Evolutionary conservation across 1,140 invertebrate genomes (phyloP), one percentile per base, ranked within the genome.

Genomic region (Pectinophora gossypiella): DNA sequence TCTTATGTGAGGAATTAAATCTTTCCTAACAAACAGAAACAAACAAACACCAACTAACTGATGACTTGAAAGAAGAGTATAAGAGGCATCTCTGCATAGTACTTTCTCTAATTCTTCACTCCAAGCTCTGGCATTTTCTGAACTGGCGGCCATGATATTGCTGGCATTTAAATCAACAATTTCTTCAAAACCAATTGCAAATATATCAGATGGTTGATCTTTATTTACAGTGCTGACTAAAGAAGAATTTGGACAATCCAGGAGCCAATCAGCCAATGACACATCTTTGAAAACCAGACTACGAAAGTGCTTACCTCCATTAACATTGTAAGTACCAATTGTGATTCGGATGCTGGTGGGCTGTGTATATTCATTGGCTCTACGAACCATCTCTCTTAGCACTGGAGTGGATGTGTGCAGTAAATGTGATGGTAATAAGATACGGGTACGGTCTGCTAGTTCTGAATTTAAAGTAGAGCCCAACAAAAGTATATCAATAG

Each of bases 151-250:
- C 89, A 99, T 94, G 61, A 99, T 99, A 82, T 99, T 99, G 52
- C 95, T 95, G 3, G 99, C 98, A 91, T 98, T 99, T 42, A 99
- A 89, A 89, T 99, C 98, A 7, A 99, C 98, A 64, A 99, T 99
- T 91, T 99, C 99, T 88, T 99, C 96, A 89, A 99, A 99, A 15
- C 98, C 99, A 76, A 99, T 96, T 2, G 97, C 97, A 90, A 94
- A 99, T 50, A 99, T 95, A 87, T 99, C 98, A 22, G 94, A 92
- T 35, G 93, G 93, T 59, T 92, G 88, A 64, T 89, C 89, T 56
- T 78, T 76, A 50, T 89, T 82, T 32, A 90, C 88, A 13, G 90
- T 86, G 19, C 89, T 88, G 1, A 93, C 89, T 38, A 92, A 73
- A 53, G 89, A 88, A 81, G 82, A 76, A 77, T 89, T 75, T 45